Evolutionary conservation across 2,888 invertebrate species (phyloP), one percentile per base, ranked within the genome.

Genomic region (Leptopterna dolabrata): DNA sequence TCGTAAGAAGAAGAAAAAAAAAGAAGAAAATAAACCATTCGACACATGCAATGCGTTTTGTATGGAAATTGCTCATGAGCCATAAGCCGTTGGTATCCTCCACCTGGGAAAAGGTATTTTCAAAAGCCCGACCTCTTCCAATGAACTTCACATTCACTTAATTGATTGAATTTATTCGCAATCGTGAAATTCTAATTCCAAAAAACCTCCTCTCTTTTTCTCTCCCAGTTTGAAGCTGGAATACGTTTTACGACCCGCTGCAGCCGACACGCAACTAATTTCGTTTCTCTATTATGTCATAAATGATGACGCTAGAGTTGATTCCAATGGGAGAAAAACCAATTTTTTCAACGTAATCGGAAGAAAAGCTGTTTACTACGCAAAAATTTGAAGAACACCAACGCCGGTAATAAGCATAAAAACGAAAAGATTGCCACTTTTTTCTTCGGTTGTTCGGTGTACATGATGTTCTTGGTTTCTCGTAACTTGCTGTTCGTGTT

Each of bases 131-230:
- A 63, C 63, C 24, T 63, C 63, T 63, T 63, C 63, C 63, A 24
- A 63, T 63, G 63, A 63, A 63, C 63, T n/a, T 55, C 27, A 24
- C 24, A 63, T 24, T 63, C 63, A 63, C 63, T 63, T 63, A 63
- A 63, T 63, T 63, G 63, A 63, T 63, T 63, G 63, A 63, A 63
- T 63, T 63, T 63, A 63, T 63, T 24, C 63, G 63, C 63, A 63
- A 63, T 63, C 63, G 24, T 19, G 27, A 24, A 63, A 63, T 63
- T 63, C 63, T 19, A 63, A 19, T 63, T 63, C 24, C 47, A 14
- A 63, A 63, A 63, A 63, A 63, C 24, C 63, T 51, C 51, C 24
- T 63, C 63, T 7, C 24, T 63, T 24, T 55, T 55, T 19, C 3
- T 55, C 63, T 63, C 47, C 16, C 47, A 27, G 63, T 63, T 63